Evolutionary conservation across 1,140 invertebrate species (phyloP).

Genomic region (Rhizoglyphus robini): DNA sequence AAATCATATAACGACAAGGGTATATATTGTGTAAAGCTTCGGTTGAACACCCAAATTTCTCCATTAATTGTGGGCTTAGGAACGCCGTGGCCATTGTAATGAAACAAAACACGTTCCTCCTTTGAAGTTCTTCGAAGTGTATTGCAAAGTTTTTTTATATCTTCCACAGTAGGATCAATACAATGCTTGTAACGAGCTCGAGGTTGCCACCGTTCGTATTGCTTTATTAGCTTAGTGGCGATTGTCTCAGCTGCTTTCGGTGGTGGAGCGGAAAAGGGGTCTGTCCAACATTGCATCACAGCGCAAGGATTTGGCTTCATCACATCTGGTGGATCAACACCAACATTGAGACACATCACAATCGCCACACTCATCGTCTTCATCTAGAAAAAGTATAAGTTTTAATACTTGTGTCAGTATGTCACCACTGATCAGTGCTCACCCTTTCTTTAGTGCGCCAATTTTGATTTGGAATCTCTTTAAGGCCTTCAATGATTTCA

Average conservation of each 20-base stretch:
- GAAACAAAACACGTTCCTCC: conserved; percentile 95
- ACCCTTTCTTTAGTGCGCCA: conserved; percentile 10
- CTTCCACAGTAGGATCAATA: conserved; percentile 91
- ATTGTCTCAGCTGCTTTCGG: conserved; percentile 86
- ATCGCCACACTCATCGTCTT: conserved; percentile 98
- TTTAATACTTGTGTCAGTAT: no score
- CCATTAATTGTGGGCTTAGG: conserved; percentile 94
- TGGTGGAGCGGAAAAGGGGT: conserved; percentile 58
- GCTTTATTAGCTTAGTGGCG: conserved; percentile 76
- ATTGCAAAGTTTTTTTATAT: conserved; percentile 91
- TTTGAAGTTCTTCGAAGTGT: conserved; percentile 93
- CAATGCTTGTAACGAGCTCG: conserved; percentile 88
- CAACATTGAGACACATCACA: conserved; percentile 93
- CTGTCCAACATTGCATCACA: conserved; percentile 88
- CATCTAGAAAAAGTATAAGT: conserved; percentile 52
- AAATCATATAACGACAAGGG: conserved; percentile 94
- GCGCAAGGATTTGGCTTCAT: conserved; percentile 94
- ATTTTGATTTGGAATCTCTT: conserved; percentile 1
- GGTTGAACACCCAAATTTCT: conserved; percentile 99
- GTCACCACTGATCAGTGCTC: background rate
- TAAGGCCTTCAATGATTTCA: background rate
- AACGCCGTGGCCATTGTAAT: conserved; percentile 99
- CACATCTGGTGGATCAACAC: conserved; percentile 95
- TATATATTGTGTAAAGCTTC: conserved; percentile 97
- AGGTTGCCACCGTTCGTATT: conserved; percentile 95